phyloP scores from a whole-genome alignment of 2,113 vertebrate genomes.

The Hippoglossus stenolepis region DNA sequence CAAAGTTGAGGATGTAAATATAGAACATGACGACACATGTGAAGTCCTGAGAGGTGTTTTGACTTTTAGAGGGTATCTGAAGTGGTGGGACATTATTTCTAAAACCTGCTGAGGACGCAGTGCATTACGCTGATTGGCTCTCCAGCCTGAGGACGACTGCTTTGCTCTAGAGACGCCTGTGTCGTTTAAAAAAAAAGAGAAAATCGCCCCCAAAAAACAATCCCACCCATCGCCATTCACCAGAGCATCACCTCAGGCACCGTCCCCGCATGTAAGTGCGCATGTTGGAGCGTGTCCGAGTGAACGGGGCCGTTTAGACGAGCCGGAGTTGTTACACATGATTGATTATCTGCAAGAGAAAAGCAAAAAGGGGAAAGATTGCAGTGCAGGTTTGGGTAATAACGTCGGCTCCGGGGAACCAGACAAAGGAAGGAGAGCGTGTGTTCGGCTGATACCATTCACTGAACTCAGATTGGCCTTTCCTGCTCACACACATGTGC shows the following conservation, averaged over 20 bases:
- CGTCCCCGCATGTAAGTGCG: constrained; percentile 31
- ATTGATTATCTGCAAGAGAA: constrained; percentile 42
- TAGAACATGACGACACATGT: background rate
- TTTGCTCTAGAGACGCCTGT: constrained; percentile 9
- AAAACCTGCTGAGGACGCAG: constrained; percentile 47
- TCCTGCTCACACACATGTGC: constrained; percentile 26
- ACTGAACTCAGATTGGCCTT: constrained; percentile 60
- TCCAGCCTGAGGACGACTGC: constrained; percentile 26
- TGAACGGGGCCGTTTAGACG: constrained; percentile 42
- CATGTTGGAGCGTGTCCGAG: constrained; percentile 16
- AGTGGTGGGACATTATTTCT: constrained; percentile 21
- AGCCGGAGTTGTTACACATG: constrained; percentile 45
- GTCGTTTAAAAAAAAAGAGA: constrained; percentile 2
- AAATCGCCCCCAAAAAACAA: constrained; percentile 16
- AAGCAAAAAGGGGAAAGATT: constrained; percentile 7
- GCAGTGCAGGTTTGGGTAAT: constrained; percentile 21
- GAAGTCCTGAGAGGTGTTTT: constrained; percentile 19
- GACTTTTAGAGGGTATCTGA: background rate
- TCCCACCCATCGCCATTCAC: constrained; percentile 23
- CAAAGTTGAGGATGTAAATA: background rate
- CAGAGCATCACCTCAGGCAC: constrained; percentile 39
- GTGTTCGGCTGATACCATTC: constrained; percentile 35
- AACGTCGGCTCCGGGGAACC: background rate
- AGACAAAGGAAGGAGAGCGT: constrained; percentile 30
- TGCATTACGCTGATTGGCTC: constrained; percentile 28